Percentiles rank a stretch among this genome's conserved stretches.
phyloP scores from a whole-genome alignment of 1,140 invertebrate genomes.

The Ladona fulva region DNA sequence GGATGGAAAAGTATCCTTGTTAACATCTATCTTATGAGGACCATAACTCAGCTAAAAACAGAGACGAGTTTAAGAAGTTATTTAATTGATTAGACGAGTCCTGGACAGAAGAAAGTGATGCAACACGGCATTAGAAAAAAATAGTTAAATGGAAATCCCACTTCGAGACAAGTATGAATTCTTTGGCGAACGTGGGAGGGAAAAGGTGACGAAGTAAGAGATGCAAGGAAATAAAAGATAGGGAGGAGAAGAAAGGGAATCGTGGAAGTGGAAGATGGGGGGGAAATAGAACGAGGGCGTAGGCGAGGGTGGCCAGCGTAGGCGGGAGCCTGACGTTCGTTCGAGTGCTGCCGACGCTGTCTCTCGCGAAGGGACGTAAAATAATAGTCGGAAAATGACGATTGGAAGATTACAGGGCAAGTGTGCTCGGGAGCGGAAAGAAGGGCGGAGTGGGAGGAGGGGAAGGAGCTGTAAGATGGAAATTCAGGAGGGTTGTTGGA shows the following conservation, averaged over 20 bases:
- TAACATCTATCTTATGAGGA: no score
- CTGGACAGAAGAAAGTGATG: no score
- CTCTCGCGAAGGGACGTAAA: background rate
- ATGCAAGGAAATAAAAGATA: background rate
- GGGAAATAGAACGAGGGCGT: no score
- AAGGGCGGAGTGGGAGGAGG: background rate
- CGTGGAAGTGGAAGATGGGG: no score
- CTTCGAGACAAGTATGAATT: no score
- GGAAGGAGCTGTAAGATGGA: background rate
- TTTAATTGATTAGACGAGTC: no score
- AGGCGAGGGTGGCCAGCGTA: no score
- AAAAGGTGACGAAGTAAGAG: background rate
- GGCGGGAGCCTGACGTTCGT: background rate
- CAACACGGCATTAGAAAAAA: no score
- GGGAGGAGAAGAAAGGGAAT: background rate
- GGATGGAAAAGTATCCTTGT: no score
- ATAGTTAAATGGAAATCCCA: no score
- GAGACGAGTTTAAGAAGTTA: no score
- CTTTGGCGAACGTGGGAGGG: background rate
- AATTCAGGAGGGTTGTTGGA: background rate
- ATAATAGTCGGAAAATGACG: slow-evolving; percentile 9
- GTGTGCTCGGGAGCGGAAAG: background rate
- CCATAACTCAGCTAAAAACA: no score
- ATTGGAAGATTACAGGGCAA: slow-evolving; percentile 9
- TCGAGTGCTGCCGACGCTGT: background rate